These are phyloP conservation scores for Clarias gariepinus DNA, from an alignment of 2,113 vertebrate species.

Conservation along the genomic window DNA sequence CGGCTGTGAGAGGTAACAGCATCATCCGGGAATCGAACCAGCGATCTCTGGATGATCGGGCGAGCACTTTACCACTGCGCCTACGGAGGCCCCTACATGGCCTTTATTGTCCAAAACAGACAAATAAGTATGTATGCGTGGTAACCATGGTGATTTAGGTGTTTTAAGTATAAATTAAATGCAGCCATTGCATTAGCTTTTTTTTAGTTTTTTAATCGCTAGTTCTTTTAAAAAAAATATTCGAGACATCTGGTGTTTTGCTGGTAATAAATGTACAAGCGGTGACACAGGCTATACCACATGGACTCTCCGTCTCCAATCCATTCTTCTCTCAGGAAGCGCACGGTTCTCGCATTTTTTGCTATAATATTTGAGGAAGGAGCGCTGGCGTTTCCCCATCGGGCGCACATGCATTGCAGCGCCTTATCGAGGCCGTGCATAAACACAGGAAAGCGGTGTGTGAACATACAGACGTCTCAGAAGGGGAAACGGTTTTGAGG, in stretches of 20 bases:
- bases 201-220: neutral
- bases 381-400: neutral
- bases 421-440: constrained; percentile 30
- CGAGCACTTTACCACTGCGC: no score
- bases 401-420: neutral
- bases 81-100: no score
- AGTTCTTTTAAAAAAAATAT: neutral
- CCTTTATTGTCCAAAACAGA: neutral
- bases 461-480: constrained; percentile 23
- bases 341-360: neutral
- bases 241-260: neutral
- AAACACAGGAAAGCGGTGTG: constrained; percentile 48
- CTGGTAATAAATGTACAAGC: neutral
- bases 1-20: no score
- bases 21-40: no score
- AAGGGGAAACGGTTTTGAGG: constrained; percentile 31
- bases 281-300: constrained; percentile 3
- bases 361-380: constrained; percentile 37
- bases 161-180: neutral
- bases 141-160: neutral
- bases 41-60: no score
- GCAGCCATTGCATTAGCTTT: neutral
- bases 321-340: constrained; percentile 33
- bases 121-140: neutral
- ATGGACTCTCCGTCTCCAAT: neutral